phyloP scores from a whole-genome alignment of 2,888 invertebrate species.

The Cryptus viduatorius region DNA sequence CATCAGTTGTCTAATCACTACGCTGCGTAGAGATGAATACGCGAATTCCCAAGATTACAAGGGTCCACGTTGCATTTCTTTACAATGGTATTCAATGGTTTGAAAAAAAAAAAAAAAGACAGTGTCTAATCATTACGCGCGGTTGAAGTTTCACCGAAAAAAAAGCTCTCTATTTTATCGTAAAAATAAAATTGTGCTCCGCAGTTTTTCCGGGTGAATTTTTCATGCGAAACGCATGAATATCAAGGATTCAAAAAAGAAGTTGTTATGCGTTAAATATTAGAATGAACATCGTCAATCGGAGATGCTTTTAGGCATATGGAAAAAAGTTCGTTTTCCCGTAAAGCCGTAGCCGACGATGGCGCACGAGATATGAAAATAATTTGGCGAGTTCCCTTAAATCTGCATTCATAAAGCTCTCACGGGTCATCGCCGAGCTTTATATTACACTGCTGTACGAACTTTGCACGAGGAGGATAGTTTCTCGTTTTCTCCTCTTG shows the following conservation, averaged over 20 bases:
- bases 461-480: constrained; percentile 3
- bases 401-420: constrained; percentile 72
- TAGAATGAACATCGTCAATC: not conserved
- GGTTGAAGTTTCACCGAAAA: no score
- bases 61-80: not conserved
- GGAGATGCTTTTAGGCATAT: constrained; percentile 23
- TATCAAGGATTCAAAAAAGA: not conserved
- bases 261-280: not conserved
- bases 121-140: no score
- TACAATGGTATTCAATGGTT: not conserved
- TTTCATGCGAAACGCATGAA: not conserved
- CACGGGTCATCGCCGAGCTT: constrained; percentile 74
- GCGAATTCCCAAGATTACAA: not conserved
- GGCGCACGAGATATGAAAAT: constrained; percentile 29
- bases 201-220: no score
- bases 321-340: constrained; percentile 29
- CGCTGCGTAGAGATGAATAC: not conserved
- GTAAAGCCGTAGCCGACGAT: constrained; percentile 21
- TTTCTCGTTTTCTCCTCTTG: constrained; percentile 14
- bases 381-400: constrained; percentile 45
- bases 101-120: no score
- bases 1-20: not conserved
- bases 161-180: no score
- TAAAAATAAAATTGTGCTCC: no score
- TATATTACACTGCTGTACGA: constrained; percentile 17